Evolutionary conservation across 2,113 vertebrate genomes (phyloP), one percentile per base, ranked within the genome.

Genomic region (Hassar affinis): DNA sequence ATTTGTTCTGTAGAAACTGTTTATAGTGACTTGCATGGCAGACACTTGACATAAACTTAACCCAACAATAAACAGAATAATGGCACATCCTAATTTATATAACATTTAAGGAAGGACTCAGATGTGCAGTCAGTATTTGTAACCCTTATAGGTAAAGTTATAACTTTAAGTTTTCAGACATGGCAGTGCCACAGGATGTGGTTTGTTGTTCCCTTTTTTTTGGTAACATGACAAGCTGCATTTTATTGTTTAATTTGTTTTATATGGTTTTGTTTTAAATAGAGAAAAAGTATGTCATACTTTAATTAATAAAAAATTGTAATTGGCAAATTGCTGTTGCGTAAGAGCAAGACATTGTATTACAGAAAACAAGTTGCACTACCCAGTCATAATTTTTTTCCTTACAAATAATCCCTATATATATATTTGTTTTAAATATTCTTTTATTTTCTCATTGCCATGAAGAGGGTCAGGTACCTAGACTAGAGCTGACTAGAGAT

Each of bases 181-280:
- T 22, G 5, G 1, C 27, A 68, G 20, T 9, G 18, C 20, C 35
- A 1, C 18, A 69, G 20, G 66, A 11, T 35, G 9, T 15, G 10
- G 2, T 1, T 10, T 10, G 1, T n/a, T 27, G 25, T n/a, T n/a
- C n/a, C n/a, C 7, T 2, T 4, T 59, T n/a, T n/a, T n/a, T n/a
- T 3, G 2, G 4, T 64, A 33, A 15, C 12, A 15, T 38, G 62
- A 18, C 30, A 38, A 68, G 3, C 66, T 69, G 35, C 35, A 10
- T 68, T 38, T 38, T 20, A 7, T 15, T 18, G 4, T 64, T 35
- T 64, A 6, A 1, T 62, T 27, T 30, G 4, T 14, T 62, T 15
- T 2, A 64, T 64, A 6, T 17, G 5, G 7, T 54, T 57, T 59
- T 59, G 30, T 64, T 33, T 64, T 18, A 4, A 64, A 33, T 18